Percentiles rank a stretch among this genome's conserved stretches.
Conservation (phyloP, 2,888 invertebrate genomes). For the Platypus cylindrus region DNA sequence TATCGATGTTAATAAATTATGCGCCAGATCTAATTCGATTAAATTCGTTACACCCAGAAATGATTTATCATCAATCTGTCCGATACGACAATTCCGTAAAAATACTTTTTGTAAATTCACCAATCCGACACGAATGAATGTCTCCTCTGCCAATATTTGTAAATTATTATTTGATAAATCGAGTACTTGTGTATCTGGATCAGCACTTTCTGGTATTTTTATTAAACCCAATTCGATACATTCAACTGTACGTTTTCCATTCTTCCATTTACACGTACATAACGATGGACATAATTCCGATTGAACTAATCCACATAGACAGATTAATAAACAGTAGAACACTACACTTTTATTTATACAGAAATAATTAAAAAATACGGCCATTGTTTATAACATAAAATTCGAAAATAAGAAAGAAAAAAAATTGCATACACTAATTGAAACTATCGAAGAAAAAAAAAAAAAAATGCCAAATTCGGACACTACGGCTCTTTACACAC, state of each 20-base stretch:
- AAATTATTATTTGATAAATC: slow-evolving; percentile 82
- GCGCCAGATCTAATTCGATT: slow-evolving; percentile 77
- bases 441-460: too few species aligned
- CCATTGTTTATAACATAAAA: too few species aligned
- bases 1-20: slow-evolving; percentile 68
- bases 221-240: slow-evolving; percentile 74
- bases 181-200: slow-evolving; percentile 81
- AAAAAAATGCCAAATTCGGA: too few species aligned
- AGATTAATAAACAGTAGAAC: slow-evolving; percentile 1
- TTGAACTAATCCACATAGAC: slow-evolving; percentile 21
- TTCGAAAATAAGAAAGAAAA: too few species aligned
- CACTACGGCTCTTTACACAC: too few species aligned
- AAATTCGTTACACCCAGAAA: slow-evolving; percentile 79
- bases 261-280: slow-evolving; percentile 89
- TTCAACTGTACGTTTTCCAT: slow-evolving; percentile 85
- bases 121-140: slow-evolving; percentile 67
- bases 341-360: too few species aligned
- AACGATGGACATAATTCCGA: slow-evolving; percentile 57
- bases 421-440: too few species aligned
- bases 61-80: slow-evolving; percentile 73
- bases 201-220: slow-evolving; percentile 73
- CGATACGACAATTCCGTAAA: slow-evolving; percentile 70
- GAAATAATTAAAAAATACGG: too few species aligned
- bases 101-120: slow-evolving; percentile 80
- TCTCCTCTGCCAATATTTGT: slow-evolving; percentile 68